Evolutionary conservation across 2,797 vertebrate genomes (phyloP).

Genomic region (Salarias fasciatus): DNA sequence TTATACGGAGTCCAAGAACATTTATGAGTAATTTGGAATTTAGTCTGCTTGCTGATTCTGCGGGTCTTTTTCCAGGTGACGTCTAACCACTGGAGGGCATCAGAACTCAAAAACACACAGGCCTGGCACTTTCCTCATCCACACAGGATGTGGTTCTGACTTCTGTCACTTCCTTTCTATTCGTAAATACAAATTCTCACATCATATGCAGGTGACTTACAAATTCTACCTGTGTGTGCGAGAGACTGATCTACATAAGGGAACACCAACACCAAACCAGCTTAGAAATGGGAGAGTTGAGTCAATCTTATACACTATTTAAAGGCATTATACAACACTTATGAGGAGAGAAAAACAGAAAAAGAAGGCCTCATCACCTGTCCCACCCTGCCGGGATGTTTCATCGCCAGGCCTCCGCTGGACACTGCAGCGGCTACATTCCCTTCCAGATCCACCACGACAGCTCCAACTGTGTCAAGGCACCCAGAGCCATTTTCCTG

Average conservation of each 20-base stretch:
- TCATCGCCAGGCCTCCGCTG: conserved; percentile 97
- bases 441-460: conserved; percentile 96
- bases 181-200: too few species aligned
- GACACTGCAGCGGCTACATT: conserved; percentile 99
- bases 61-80: background rate
- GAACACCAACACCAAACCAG: background rate
- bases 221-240: too few species aligned
- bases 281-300: too few species aligned
- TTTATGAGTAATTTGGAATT: too few species aligned
- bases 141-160: too few species aligned
- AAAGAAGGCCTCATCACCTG: conserved; percentile 82
- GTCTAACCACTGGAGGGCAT: conserved; percentile 12
- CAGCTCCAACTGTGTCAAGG: conserved; percentile 95
- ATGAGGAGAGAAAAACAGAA: background rate
- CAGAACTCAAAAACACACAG: conserved; percentile 8
- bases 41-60: conserved; percentile 13
- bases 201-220: too few species aligned
- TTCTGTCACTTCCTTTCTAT: too few species aligned
- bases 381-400: conserved; percentile 96
- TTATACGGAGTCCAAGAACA: too few species aligned
- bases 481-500: conserved; percentile 85
- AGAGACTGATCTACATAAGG: background rate
- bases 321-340: background rate
- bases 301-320: background rate
- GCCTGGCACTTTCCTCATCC: background rate